These are phyloP conservation scores for Ianthella basta DNA, from an alignment of 37 sponge, comb jelly and placozoan species.

Conservation along the genomic window DNA sequence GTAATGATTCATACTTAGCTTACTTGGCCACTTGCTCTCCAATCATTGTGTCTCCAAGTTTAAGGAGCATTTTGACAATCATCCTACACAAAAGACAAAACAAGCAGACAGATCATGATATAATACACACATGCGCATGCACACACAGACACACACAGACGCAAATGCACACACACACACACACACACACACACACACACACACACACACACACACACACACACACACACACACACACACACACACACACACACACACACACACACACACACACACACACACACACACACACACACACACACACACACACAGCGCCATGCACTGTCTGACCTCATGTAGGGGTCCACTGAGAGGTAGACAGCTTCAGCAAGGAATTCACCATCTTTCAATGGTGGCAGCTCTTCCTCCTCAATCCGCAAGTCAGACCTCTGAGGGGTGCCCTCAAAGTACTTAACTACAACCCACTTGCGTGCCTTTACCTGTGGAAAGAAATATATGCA, in stretches of 20 bases:
- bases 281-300: too few species aligned
- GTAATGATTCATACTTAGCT: too few species aligned
- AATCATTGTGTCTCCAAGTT: slow-evolving; percentile 64
- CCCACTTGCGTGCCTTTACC: slow-evolving; percentile 54
- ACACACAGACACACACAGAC: too few species aligned
- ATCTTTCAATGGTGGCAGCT: slow-evolving; percentile 79
- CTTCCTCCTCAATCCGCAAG: slow-evolving; percentile 73
- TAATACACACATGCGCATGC: too few species aligned
- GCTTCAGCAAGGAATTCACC: slow-evolving; percentile 84
- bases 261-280: too few species aligned
- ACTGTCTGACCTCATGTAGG: slow-evolving; percentile 95
- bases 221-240: too few species aligned
- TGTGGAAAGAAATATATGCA: neutral
- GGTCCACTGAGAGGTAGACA: slow-evolving; percentile 84
- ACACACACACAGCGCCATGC: too few species aligned
- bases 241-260: too few species aligned
- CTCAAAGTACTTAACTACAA: slow-evolving; percentile 55
- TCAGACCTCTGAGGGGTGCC: slow-evolving; percentile 77
- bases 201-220: too few species aligned
- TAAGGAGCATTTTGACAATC: neutral
- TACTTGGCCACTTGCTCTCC: slow-evolving; percentile 87
- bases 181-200: too few species aligned
- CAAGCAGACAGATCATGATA: too few species aligned
- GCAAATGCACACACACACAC: too few species aligned
- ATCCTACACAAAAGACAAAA: slow-evolving; percentile 14